Conservation (phyloP, 2,888 invertebrate species). For the Thysanoteuthis rhombus region DNA sequence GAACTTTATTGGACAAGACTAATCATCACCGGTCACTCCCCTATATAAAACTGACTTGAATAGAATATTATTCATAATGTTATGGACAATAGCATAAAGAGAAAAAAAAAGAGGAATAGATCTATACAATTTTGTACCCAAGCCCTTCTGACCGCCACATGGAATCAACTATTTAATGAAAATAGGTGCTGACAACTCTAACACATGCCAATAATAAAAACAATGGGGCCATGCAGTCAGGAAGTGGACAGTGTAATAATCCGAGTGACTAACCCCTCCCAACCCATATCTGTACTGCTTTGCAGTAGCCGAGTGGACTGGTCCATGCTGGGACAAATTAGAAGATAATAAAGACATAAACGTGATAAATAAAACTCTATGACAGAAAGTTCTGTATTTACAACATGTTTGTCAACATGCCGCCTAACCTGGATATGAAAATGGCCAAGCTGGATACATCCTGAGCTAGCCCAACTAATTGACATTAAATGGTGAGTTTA, state of each 20-base stretch:
- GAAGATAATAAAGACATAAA: background rate
- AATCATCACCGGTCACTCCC: too few relatives aligned
- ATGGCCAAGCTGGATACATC: background rate
- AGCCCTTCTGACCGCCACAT: background rate
- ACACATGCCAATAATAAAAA: background rate
- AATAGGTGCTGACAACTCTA: background rate
- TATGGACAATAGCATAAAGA: too few relatives aligned
- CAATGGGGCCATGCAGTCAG: background rate
- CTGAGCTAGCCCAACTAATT: background rate
- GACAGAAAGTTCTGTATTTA: background rate
- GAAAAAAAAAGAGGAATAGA: too few relatives aligned
- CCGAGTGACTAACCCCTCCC: too few relatives aligned
- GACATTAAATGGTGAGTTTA: background rate
- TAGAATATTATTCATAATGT: too few relatives aligned
- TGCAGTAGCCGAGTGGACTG: background rate
- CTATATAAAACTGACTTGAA: too few relatives aligned
- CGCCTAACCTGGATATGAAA: background rate
- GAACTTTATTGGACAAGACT: too few relatives aligned
- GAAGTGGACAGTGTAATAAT: background rate
- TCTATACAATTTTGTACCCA: background rate
- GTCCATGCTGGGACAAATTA: background rate
- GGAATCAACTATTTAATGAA: background rate
- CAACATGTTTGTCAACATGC: background rate
- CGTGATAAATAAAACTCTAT: background rate
- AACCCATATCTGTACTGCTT: too few relatives aligned